Conservation (phyloP, 2,888 invertebrate genomes). For the Caenorhabditis sp. region DNA sequence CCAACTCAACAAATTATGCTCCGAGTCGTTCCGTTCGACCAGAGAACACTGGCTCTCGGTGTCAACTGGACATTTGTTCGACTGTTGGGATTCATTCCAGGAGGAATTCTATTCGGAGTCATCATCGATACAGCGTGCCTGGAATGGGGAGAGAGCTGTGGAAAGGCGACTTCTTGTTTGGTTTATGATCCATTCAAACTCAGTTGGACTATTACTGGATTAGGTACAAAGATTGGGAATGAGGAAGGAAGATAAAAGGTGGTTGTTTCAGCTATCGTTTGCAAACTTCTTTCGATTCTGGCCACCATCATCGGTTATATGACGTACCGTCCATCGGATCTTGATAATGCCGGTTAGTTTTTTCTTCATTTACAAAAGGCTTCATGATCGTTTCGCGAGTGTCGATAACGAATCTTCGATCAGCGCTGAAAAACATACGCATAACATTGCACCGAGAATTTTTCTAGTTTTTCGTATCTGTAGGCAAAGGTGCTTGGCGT, state of each 20-base stretch:
- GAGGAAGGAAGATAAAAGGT: background rate
- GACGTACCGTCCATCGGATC: slow-evolving; percentile 79
- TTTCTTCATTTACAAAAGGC: background rate
- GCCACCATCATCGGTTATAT: slow-evolving; percentile 82
- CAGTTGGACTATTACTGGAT: slow-evolving; percentile 81
- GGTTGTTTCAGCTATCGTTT: slow-evolving; percentile 81
- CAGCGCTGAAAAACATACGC: too few species aligned
- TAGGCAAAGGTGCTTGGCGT: slow-evolving; percentile 62
- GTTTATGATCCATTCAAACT: slow-evolving; percentile 81
- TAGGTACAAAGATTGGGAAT: slow-evolving; percentile 68
- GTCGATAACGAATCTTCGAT: too few species aligned
- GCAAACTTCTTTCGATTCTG: slow-evolving; percentile 81
- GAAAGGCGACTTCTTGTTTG: slow-evolving; percentile 72
- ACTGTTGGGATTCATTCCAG: slow-evolving; percentile 81
- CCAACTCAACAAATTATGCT: slow-evolving; percentile 83
- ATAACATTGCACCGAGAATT: too few species aligned
- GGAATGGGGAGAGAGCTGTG: slow-evolving; percentile 80
- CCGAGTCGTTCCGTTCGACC: slow-evolving; percentile 82
- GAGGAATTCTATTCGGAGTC: slow-evolving; percentile 82
- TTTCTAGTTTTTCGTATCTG: slow-evolving; percentile 9
- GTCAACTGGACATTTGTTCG: slow-evolving; percentile 83
- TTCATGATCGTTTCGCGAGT: background rate
- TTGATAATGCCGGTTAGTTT: slow-evolving; percentile 74
- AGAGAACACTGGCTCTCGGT: slow-evolving; percentile 82
- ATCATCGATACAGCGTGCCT: slow-evolving; percentile 82